Evolutionary conservation across 2,113 vertebrate species (phyloP), one percentile per base, ranked within the genome.

Genomic region (Seriola rivoliana): DNA sequence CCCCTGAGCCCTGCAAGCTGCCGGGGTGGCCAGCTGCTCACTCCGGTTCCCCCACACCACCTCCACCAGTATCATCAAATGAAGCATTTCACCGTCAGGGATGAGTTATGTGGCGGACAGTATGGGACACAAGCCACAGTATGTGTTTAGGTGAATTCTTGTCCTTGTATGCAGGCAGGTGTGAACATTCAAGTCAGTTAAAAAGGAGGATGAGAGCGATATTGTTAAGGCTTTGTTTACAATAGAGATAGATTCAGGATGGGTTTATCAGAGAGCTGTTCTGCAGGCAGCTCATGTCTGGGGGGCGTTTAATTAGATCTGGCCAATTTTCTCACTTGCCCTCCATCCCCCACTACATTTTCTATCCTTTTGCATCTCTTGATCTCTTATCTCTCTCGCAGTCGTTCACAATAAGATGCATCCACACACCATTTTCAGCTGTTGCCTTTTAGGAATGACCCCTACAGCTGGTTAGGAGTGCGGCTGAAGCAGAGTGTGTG

Each of bases 231-330:
- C 65, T 81, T 89, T 85, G 80, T 88, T 83, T 87, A 50, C 50
- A 70, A 13, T 57, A 5, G 23, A 70, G 58, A 70, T 46, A 62
- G 63, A 71, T 66, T 72, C 62, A 52, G 59, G 52, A 63, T 38
- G 71, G 17, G 11, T 90, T 93, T 89, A 88, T 93, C 67, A 78
- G 68, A 36, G 63, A 76, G 74, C 5, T 11, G 58, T 12, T 85
- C 71, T 82, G 84, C 75, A 88, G 90, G 78, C 80, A 59, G 63
- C 76, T 73, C 36, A 23, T 92, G 79, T 88, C 68, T 85, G 77
- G 75, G 80, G 63, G 87, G 38, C 65, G 40, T 94, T 92, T 93
- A 93, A 94, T 93, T 91, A 90, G 76, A 82, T 88, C 57, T 40
- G 72, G 70, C 46, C 71, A 80, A 79, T 91, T 86, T 78, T 71